Conservation (phyloP, 2,797 vertebrate genomes). For the Sarcoramphus papa region DNA sequence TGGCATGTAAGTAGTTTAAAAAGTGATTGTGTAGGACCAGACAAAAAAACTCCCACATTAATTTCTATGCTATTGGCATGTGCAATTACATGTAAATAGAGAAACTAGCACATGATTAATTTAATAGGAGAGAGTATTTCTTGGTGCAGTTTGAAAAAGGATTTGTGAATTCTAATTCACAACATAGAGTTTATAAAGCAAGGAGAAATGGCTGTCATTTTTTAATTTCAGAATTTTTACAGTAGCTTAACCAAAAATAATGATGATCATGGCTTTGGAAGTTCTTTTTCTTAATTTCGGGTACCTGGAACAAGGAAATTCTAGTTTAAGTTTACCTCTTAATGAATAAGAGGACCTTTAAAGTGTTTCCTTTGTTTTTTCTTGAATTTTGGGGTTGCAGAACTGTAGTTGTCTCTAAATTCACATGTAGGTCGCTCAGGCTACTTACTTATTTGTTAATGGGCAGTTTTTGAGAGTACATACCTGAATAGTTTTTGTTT, state of each 20-base stretch:
- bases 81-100: background rate
- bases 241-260: background rate
- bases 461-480: background rate
- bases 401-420: background rate
- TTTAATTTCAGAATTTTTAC: background rate
- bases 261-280: background rate
- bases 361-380: background rate
- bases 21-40: background rate
- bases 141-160: background rate
- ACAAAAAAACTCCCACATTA: rapidly evolving
- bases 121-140: background rate
- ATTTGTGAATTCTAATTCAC: background rate
- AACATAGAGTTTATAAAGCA: background rate
- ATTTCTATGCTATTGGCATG: background rate
- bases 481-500: background rate
- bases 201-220: background rate
- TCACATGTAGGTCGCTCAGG: background rate
- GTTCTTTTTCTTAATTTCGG: background rate
- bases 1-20: background rate
- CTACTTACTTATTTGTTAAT: background rate
- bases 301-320: background rate
- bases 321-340: background rate
- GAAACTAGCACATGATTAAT: background rate
- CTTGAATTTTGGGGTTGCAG: background rate
- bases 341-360: background rate